These are phyloP conservation scores for Romanogobio albipinnatus DNA, from an alignment of 2,113 vertebrate species.

Conservation along the genomic window DNA sequence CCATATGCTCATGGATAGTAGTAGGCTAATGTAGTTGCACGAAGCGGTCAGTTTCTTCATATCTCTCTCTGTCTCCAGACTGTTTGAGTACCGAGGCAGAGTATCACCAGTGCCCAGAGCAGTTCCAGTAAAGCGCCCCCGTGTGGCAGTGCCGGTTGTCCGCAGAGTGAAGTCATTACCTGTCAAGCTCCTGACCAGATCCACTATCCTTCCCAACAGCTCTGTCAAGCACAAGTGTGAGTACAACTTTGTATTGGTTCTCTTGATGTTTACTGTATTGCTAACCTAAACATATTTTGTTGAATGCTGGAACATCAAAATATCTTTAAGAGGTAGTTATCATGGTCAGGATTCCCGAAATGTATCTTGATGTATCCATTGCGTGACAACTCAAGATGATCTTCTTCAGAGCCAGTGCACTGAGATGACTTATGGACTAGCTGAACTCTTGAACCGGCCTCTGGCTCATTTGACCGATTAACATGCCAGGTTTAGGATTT, in stretches of 20 bases:
- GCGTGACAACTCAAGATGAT: not conserved
- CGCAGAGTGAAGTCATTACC: slow-evolving; percentile 88
- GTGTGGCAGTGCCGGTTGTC: slow-evolving; percentile 86
- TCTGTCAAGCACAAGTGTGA: slow-evolving; percentile 85
- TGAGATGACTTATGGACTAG: not conserved
- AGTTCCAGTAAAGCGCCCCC: slow-evolving; percentile 85
- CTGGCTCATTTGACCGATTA: not conserved
- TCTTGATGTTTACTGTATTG: not conserved
- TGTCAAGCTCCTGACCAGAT: slow-evolving; percentile 83
- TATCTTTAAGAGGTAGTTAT: not conserved
- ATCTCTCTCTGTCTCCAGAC: slow-evolving; percentile 68
- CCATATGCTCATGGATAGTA: not conserved
- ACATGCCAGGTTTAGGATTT: not conserved
- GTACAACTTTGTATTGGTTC: slow-evolving; percentile 47
- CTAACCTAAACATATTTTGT: not conserved
- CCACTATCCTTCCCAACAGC: slow-evolving; percentile 77
- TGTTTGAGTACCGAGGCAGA: slow-evolving; percentile 86
- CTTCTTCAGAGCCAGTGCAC: not conserved
- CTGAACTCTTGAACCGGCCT: slow-evolving; percentile 14
- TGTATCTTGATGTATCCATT: not conserved
- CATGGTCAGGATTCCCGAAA: not conserved
- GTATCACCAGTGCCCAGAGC: slow-evolving; percentile 84
- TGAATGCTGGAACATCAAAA: not conserved
- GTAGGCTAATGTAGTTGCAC: not conserved
- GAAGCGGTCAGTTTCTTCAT: not conserved